A percentile compares a stretch with the other conserved stretches of the same genome.
These are phyloP conservation scores for Mirounga angustirostris DNA, from an alignment of 2,113 vertebrate genomes.

Conservation along the genomic window DNA sequence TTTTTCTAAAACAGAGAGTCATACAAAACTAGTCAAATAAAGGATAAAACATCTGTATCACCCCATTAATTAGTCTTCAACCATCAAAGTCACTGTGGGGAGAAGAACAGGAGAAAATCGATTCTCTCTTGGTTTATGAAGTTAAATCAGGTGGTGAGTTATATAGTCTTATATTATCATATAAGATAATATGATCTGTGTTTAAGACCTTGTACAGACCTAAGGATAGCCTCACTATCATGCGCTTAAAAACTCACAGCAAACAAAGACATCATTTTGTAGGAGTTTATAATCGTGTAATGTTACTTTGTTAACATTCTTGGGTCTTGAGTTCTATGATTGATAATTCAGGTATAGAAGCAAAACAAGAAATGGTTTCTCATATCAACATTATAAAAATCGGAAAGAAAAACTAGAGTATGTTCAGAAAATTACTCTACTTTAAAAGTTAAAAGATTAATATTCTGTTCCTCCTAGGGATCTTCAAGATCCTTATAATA, in stretches of 20 bases:
- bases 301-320: conserved; percentile 42
- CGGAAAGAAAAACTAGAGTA: not conserved
- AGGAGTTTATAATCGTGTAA: not conserved
- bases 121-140: not conserved
- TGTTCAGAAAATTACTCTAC: conserved; percentile 35
- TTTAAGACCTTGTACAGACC: not conserved
- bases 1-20: conserved; percentile 21
- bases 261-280: conserved; percentile 45
- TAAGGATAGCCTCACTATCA: not conserved
- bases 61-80: not conserved
- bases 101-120: not conserved
- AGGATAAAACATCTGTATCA: not conserved
- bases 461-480: conserved; percentile 4
- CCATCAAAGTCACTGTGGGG: not conserved
- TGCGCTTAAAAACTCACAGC: not conserved
- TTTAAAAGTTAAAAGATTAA: conserved; percentile 43
- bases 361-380: conserved; percentile 29
- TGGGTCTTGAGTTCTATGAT: not conserved
- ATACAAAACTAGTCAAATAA: conserved; percentile 5
- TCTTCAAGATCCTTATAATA: conserved; percentile 55
- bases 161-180: not conserved
- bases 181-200: not conserved
- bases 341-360: conserved; percentile 28
- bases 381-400: conserved; percentile 11
- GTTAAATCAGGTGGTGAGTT: not conserved